These are phyloP conservation scores for Danio albolineatus DNA, from an alignment of 2,797 vertebrate species.

Conservation along the genomic window DNA sequence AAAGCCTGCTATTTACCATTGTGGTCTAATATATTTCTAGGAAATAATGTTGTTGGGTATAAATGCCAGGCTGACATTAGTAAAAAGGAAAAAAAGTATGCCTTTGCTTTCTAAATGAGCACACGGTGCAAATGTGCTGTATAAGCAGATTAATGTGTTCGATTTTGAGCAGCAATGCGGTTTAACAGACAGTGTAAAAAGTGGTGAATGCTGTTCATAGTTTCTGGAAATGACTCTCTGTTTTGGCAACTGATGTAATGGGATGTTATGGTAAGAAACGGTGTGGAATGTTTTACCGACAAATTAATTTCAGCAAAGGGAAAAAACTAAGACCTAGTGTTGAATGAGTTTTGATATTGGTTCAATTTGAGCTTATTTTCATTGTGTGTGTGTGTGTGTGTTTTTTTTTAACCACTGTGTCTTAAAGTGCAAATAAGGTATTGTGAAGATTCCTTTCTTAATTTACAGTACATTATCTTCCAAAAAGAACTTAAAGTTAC, in stretches of 20 bases:
- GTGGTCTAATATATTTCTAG: not conserved
- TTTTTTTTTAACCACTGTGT: not conserved
- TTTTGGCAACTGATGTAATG: slow-evolving; percentile 33
- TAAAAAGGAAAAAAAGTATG: not conserved
- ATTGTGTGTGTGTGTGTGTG: no score
- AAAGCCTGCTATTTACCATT: not conserved
- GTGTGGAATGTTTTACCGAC: slow-evolving; percentile 13
- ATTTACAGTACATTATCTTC: not conserved
- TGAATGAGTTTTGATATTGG: not conserved
- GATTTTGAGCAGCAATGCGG: slow-evolving; percentile 6
- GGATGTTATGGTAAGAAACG: slow-evolving; percentile 16
- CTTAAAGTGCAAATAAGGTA: slow-evolving; percentile 9
- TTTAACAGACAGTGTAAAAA: slow-evolving; percentile 17
- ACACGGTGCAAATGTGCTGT: slow-evolving; percentile 1
- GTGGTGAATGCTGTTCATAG: not conserved
- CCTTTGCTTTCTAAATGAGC: not conserved
- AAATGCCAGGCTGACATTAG: not conserved
- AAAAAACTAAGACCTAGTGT: slow-evolving; percentile 2
- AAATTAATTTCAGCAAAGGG: slow-evolving; percentile 15
- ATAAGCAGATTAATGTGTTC: not conserved
- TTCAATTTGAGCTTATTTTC: not conserved
- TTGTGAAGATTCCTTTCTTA: not conserved
- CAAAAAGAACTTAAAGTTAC: not conserved
- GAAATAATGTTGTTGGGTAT: not conserved
- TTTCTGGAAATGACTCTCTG: slow-evolving; percentile 17